Evolutionary conservation across 2,888 invertebrate genomes (phyloP), one percentile per base, ranked within the genome.

Genomic region (Alloplasta piceator): DNA sequence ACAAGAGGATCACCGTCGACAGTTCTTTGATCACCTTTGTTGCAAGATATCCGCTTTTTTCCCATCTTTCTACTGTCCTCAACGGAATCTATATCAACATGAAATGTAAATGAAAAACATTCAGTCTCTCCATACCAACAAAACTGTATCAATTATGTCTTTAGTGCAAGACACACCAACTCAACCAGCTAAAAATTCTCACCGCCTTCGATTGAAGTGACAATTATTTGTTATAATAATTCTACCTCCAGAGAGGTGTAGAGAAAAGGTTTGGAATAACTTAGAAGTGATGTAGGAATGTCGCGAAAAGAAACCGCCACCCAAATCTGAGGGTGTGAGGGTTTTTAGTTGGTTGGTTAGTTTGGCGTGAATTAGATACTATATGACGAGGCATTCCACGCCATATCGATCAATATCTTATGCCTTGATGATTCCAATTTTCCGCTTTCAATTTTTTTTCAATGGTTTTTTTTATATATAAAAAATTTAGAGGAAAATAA

Each of bases 41-140:
- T 36, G 36, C 56, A 16, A 58, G 56, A 26, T 58, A 58, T 58
- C 36, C n/a, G n/a, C 56, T 58, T 58, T 58, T 58, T 58, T 58
- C 36, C 56, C 56, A 58, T 58, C 56, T 36, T 58, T 58, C 26
- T 58, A 7, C 10, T 58, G 56, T 58, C 36, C 56, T 16, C 26
- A 58, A 58, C 26, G 56, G 56, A 58, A 58, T 36, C 56, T 58
- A 58, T 58, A 36, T 58, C 56, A 58, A 58, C 6, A 43, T 43
- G 43, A 43, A 43, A 43, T 43, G 43, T 43, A 43, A 43, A 43
- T 43, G 10, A 43, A 1, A 43, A 43, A 43, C 10, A 43, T 43
- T 43, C 10, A 9, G 6, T 43, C 43, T 9, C 43, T 43, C 43
- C 43, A 43, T 43, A 43, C 10, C 6, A 43, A 43, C 43, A 1